Evolutionary conservation across 2,888 invertebrate species (phyloP).

Genomic region (Drosophila incognita): DNA sequence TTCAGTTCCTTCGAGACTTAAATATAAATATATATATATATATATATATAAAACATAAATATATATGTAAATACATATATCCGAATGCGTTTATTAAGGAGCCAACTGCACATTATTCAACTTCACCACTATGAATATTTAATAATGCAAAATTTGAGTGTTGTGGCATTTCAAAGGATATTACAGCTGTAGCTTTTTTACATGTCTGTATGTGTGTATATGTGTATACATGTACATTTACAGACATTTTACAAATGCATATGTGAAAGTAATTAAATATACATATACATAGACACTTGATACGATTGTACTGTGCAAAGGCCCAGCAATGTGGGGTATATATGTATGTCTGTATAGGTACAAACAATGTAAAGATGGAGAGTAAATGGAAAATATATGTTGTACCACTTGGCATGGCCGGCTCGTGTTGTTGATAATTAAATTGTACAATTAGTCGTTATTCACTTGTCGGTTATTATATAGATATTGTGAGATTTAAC

Average conservation of each 20-base stretch:
- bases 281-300: background rate
- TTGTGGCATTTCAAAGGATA: background rate
- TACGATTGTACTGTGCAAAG: background rate
- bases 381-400: slow-evolving; percentile 18
- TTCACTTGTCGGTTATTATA: slow-evolving; percentile 21
- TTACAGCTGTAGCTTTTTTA: background rate
- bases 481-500: slow-evolving; percentile 10
- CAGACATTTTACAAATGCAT: background rate
- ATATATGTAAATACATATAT: slow-evolving; percentile 1
- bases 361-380: slow-evolving; percentile 6
- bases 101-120: background rate
- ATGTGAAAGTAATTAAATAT: background rate
- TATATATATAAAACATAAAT: background rate
- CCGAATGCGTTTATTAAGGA: background rate
- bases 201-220: background rate
- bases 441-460: slow-evolving; percentile 13
- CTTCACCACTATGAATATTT: background rate
- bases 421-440: slow-evolving; percentile 23
- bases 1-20: slow-evolving; percentile 37
- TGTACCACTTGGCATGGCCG: slow-evolving; percentile 46
- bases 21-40: background rate
- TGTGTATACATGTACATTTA: background rate
- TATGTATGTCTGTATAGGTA: background rate
- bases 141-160: background rate
- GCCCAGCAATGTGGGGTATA: background rate